phyloP scores from a whole-genome alignment of 2,797 vertebrate genomes.

The Cephalopachus bancanus region DNA sequence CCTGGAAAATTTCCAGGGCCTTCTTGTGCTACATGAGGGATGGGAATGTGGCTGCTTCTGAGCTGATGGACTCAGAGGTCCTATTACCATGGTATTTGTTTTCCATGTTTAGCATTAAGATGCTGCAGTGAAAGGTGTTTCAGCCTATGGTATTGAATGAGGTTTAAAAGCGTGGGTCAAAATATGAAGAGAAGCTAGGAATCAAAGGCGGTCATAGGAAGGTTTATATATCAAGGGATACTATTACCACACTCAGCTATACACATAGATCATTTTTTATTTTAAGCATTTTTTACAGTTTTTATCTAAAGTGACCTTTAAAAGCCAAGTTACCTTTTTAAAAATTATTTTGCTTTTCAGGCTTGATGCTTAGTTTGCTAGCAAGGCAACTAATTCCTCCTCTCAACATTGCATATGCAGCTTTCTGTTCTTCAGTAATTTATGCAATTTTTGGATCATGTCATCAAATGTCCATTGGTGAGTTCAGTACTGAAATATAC shows the following conservation, averaged over 20 bases:
- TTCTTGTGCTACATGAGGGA: background rate
- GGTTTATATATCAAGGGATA: background rate
- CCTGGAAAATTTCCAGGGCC: background rate
- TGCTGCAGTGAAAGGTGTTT: background rate
- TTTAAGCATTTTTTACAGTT: slow-evolving; percentile 49
- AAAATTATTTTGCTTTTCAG: slow-evolving; percentile 81
- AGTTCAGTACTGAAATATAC: slow-evolving; percentile 63
- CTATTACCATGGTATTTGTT: background rate
- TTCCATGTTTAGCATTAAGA: background rate
- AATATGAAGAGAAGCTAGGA: background rate
- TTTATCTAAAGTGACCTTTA: slow-evolving; percentile 56
- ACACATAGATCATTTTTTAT: background rate
- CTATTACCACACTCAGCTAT: background rate
- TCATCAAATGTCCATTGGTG: slow-evolving; percentile 86
- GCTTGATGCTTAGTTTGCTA: slow-evolving; percentile 82
- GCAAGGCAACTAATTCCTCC: slow-evolving; percentile 83
- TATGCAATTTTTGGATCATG: slow-evolving; percentile 87
- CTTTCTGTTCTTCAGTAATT: slow-evolving; percentile 84
- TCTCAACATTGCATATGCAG: slow-evolving; percentile 81
- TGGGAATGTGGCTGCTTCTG: background rate
- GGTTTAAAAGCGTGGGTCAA: background rate
- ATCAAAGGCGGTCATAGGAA: slow-evolving; percentile 33
- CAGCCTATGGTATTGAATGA: background rate
- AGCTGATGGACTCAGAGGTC: background rate
- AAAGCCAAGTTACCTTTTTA: slow-evolving; percentile 54